phyloP scores from a whole-genome alignment of 2,797 vertebrate species.

The Phoebastria nigripes region DNA sequence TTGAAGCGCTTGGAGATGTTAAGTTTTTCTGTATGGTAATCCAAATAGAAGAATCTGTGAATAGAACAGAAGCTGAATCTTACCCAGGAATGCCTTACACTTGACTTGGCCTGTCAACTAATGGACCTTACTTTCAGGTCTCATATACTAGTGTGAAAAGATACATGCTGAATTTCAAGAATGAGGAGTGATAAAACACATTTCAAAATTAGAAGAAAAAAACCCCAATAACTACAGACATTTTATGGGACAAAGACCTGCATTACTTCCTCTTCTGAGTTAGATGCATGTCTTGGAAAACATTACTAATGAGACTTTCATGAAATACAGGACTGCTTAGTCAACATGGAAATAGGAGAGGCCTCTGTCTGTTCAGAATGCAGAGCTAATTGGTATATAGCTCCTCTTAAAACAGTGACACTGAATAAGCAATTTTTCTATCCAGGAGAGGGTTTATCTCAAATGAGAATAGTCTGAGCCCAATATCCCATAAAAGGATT shows the following conservation, averaged over 20 bases:
- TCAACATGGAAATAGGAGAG: neutral
- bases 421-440: neutral
- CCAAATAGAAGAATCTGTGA: neutral
- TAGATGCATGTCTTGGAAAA: neutral
- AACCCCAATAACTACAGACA: fast-evolving
- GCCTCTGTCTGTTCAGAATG: neutral
- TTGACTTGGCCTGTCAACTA: neutral
- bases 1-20: neutral
- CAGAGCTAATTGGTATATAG: neutral
- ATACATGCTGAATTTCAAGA: neutral
- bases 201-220: neutral
- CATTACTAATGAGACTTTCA: neutral
- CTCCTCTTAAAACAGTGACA: neutral
- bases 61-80: neutral
- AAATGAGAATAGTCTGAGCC: neutral
- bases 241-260: neutral
- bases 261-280: neutral
- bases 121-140: neutral
- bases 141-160: neutral
- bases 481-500: neutral
- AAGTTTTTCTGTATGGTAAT: neutral
- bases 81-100: neutral
- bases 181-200: neutral
- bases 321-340: neutral
- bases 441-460: neutral